Percentiles rank a stretch among this genome's conserved stretches.
These are phyloP conservation scores for Beaufortia kweichowensis DNA, from an alignment of 2,113 vertebrate genomes.

Conservation along the genomic window DNA sequence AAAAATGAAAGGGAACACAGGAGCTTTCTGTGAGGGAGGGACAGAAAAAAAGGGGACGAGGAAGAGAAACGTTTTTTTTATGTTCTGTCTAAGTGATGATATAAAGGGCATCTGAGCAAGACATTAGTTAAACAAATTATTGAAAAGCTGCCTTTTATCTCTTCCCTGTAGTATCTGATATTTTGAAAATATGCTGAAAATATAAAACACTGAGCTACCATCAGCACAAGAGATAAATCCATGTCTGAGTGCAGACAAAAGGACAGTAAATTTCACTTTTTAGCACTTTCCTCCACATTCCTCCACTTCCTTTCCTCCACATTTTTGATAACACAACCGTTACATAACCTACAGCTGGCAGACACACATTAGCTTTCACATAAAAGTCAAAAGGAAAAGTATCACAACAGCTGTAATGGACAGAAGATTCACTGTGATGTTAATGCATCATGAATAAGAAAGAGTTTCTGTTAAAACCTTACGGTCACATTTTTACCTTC, in stretches of 20 bases:
- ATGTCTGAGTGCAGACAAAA: neutral
- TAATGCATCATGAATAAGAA: neutral
- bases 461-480: neutral
- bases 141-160: too few species aligned
- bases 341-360: neutral
- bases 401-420: slow-evolving; percentile 19
- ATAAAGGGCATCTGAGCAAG: neutral
- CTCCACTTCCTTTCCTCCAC: too few species aligned
- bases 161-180: neutral
- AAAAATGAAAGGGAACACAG: slow-evolving; percentile 9
- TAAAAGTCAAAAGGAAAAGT: neutral
- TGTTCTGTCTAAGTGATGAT: neutral
- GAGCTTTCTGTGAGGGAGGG: neutral
- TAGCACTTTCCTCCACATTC: neutral
- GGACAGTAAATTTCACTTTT: neutral
- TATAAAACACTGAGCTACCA: neutral
- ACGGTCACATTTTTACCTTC: slow-evolving; percentile 74
- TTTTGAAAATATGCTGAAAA: neutral
- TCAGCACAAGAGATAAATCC: neutral
- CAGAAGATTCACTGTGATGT: neutral
- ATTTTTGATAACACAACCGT: slow-evolving; percentile 3
- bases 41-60: neutral
- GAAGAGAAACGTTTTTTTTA: neutral
- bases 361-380: neutral
- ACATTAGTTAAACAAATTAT: too few species aligned